phyloP scores from a whole-genome alignment of 2,113 vertebrate genomes.

The Oncorhynchus keta region DNA sequence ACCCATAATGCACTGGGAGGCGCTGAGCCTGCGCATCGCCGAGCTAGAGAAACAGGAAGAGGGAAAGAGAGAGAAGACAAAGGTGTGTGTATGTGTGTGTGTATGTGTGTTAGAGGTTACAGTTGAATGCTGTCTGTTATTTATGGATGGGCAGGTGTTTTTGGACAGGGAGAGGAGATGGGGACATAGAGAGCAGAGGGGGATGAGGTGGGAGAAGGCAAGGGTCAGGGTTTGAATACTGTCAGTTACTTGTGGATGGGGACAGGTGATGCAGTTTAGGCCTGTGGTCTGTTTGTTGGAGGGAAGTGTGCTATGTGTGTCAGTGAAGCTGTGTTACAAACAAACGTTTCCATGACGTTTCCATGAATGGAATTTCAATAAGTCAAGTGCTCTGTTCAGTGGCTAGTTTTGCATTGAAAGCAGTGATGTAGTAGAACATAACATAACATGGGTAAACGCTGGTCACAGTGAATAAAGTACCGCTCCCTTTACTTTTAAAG shows the following conservation, averaged over 20 bases:
- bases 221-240: slow-evolving; percentile 13
- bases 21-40: slow-evolving; percentile 73
- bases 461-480: too few relatives aligned
- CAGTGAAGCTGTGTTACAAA: too few relatives aligned
- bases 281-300: neutral
- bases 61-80: slow-evolving; percentile 64
- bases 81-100: slow-evolving; percentile 19
- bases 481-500: too few relatives aligned
- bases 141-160: neutral
- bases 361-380: too few relatives aligned
- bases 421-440: too few relatives aligned
- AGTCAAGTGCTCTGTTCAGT: too few relatives aligned
- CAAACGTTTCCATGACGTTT: too few relatives aligned
- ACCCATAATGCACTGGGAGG: slow-evolving; percentile 83
- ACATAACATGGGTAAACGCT: too few relatives aligned
- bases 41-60: slow-evolving; percentile 78
- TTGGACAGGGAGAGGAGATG: neutral
- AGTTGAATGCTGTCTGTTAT: neutral
- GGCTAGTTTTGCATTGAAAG: too few relatives aligned
- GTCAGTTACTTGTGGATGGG: neutral
- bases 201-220: slow-evolving; percentile 59
- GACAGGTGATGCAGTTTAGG: neutral
- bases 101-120: slow-evolving; percentile 40
- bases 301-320: neutral
- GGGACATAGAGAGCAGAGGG: too few relatives aligned